Base-by-base conservation (phyloP, 2,113 vertebrate genomes). In the Azemiops feae region DNA sequence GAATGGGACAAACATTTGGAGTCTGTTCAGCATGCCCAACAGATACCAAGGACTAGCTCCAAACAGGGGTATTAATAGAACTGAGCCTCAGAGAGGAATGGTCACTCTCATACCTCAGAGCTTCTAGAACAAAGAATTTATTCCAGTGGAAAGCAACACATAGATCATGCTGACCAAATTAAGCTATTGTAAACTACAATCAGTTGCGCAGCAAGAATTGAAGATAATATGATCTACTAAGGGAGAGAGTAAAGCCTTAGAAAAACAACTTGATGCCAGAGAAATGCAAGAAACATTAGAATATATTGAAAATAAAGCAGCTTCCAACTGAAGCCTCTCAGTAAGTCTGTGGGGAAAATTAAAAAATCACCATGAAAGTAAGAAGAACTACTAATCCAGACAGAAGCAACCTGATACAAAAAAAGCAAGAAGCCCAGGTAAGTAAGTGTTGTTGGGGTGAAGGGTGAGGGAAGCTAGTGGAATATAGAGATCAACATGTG, bases 1-100 rank as follows among this genome's bases (percentile, higher is more conserved):
- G 25, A 93, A 52, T 64, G 57, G 47, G 88, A 10, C 57, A 87
- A 58, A 43, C 60, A 93, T 87, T 90, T 90, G 92, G 55, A 93
- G n/a, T 7, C 25, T 60, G 85, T 88, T 92, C 94, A 90, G 88
- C 45, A n/a, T 58, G 58, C 47, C 81, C 89, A 88, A 87, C 85
- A 85, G 85, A 94, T 52, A 25, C 60, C n/a, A 88, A 85, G 64
- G 89, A n/a, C 93, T 12, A 3, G 39, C 53, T 92, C 89, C 93
- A 92, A 94, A 89, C 50, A 93, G 92, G 55, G 57, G 22, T 96
- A 96, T 96, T 96, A 97, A 96, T 97, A 97, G 96, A 92, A 89
- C 94, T 69, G 54, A 58, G 92, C 90, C 93, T 90, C 93, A 22
- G 85, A 86, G 91, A 92, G 88, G 85, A 87, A 91, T 54, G 52